phyloP scores from a whole-genome alignment of 1,140 invertebrate genomes.

The Artemia franciscana region DNA sequence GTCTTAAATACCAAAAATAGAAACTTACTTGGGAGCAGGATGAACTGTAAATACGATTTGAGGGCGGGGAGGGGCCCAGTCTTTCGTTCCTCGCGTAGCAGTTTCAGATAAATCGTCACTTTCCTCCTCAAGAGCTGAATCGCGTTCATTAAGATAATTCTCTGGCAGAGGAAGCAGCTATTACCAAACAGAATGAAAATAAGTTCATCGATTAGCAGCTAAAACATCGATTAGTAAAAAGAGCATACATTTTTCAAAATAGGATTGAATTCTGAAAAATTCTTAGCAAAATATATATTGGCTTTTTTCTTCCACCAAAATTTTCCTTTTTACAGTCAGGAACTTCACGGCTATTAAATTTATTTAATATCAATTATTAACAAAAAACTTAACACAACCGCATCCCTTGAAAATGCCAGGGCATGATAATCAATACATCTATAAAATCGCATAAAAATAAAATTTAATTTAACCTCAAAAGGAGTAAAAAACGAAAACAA shows the following conservation, averaged over 20 bases:
- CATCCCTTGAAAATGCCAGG: no score
- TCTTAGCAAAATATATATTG: no score
- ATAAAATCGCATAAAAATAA: no score
- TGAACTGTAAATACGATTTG: slow-evolving; percentile 65
- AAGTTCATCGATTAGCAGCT: neutral
- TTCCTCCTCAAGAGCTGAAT: slow-evolving; percentile 18
- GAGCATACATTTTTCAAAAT: neutral
- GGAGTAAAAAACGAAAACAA: no score
- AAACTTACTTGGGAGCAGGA: slow-evolving; percentile 37
- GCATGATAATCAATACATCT: no score
- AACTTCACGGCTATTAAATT: no score
- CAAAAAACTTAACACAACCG: no score
- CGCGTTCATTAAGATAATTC: slow-evolving; percentile 30
- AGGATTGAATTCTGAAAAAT: neutral
- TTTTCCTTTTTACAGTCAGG: no score
- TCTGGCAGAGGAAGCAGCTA: slow-evolving; percentile 46
- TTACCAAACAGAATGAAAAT: slow-evolving; percentile 11
- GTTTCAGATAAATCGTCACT: slow-evolving; percentile 22
- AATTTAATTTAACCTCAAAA: no score
- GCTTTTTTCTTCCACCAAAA: no score
- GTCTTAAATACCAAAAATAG: no score
- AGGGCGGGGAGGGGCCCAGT: slow-evolving; percentile 61
- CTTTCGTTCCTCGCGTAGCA: slow-evolving; percentile 39
- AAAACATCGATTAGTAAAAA: slow-evolving; percentile 3
- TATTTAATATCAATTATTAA: no score